A percentile compares a stretch with the other conserved stretches of the same genome.
Conservation (phyloP, 2,113 vertebrate species). For the Leptodactylus fuscus region DNA sequence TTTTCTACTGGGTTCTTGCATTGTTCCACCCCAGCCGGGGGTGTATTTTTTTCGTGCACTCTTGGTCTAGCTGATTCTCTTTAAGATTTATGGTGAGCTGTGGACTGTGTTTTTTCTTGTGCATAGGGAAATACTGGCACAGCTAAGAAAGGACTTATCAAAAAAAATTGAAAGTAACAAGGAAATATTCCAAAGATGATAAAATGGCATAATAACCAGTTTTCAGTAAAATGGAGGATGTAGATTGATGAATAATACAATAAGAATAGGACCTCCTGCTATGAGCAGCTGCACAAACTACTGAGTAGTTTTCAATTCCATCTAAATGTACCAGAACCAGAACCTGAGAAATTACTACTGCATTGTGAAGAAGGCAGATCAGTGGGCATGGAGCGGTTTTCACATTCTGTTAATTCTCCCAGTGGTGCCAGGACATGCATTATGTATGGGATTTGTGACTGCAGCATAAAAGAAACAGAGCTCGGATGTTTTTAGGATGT, state of each 20-base stretch:
- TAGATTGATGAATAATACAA: neutral
- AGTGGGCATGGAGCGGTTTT: neutral
- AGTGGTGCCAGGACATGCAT: slow-evolving; percentile 1
- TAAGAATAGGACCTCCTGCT: neutral
- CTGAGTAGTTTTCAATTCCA: too few relatives aligned
- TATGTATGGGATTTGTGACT: neutral
- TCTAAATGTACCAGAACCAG: too few relatives aligned
- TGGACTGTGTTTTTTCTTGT: too few relatives aligned
- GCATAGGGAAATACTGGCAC: too few relatives aligned
- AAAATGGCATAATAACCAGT: too few relatives aligned
- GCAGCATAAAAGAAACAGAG: neutral
- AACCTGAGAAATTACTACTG: neutral
- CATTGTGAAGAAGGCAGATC: neutral
- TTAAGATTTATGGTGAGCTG: too few relatives aligned
- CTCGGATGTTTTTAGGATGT: neutral
- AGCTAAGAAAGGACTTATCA: neutral
- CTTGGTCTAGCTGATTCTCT: too few relatives aligned
- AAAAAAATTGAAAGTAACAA: too few relatives aligned
- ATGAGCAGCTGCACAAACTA: neutral
- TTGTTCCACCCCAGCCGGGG: too few relatives aligned
- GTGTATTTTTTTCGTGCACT: too few relatives aligned
- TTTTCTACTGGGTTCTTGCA: too few relatives aligned
- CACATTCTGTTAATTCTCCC: neutral
- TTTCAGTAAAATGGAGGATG: too few relatives aligned
- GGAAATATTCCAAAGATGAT: neutral